Base-by-base conservation (phyloP, 2,888 invertebrate species). In the Polietes domitor region DNA sequence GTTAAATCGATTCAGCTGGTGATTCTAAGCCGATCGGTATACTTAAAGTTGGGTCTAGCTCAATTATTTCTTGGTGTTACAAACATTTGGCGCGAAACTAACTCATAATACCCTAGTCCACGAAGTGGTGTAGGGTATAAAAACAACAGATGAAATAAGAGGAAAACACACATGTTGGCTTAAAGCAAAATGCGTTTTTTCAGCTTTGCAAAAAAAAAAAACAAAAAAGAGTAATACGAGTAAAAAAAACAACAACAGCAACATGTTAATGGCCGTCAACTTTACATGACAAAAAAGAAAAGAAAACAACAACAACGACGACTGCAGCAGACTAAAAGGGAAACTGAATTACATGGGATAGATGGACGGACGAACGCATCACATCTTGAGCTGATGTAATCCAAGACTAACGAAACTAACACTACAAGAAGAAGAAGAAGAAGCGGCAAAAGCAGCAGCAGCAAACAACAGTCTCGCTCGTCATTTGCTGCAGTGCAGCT, bases 311-410 rank as follows among this genome's bases (percentile, higher is more conserved):
- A 37, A 41, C 50, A n/a, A 75, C 24, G 4, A 12, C 24, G 37
- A 58, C 37, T 12, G 15, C 37, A 68, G 58, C 12, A 76, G 72
- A 77, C 65, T 73, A 81, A 84, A 84, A 84, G 84, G 81, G 81
- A 84, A 84, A 84, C 81, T 81, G 84, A 84, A 78, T 81, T 81
- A 84, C 83, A 83, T 83, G 80, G 58, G 58, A 21, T 58, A 17
- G 50, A 10, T 21, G 19, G 55, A 5, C 12, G 9, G 58, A 7
- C 58, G 9, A 26, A 3, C 50, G 15, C 17, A 6, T 3, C 26
- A 26, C 81, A 81, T 84, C 76, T 79, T 81, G 76, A 78, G 81
- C 81, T 87, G 72, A 81, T 86, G 86, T 85, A 88, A 88, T 86
- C 77, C 85, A 87, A 87, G 86, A 86, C 81, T 37, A 83, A 70